Percentiles rank a stretch among this genome's conserved stretches.
Evolutionary conservation across 2,888 invertebrate genomes (phyloP).

Genomic region (Escarpia spicata): DNA sequence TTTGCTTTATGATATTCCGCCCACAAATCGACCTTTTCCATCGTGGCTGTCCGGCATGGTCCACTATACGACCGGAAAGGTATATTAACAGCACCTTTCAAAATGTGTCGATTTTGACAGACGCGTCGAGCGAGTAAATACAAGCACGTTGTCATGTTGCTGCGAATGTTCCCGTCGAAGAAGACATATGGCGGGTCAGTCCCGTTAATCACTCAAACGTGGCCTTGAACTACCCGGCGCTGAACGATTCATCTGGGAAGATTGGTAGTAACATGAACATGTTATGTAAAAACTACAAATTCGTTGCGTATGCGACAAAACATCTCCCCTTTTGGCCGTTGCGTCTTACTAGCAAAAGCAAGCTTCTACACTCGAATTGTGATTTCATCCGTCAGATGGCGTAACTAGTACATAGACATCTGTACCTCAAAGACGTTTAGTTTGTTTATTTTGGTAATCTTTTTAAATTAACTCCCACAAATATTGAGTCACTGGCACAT

Average conservation of each 20-base stretch:
- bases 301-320: background rate
- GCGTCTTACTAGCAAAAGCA: background rate
- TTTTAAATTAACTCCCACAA: background rate
- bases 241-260: background rate
- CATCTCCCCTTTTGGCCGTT: background rate
- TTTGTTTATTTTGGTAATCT: background rate
- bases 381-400: background rate
- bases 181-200: background rate
- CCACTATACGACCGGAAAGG: background rate
- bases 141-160: background rate
- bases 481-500: too few species aligned
- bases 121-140: conserved; percentile 2
- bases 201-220: background rate
- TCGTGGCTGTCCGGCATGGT: background rate
- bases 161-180: too few species aligned
- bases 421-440: background rate
- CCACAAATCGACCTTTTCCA: conserved; percentile 30
- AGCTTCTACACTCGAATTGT: background rate
- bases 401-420: background rate
- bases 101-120: background rate
- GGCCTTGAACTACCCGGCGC: background rate
- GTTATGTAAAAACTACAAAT: background rate
- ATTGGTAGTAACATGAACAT: background rate
- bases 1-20: conserved; percentile 31
- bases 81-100: background rate